These are phyloP conservation scores for Myodes glareolus DNA, from an alignment of 2,113 vertebrate genomes.

Conservation along the genomic window DNA sequence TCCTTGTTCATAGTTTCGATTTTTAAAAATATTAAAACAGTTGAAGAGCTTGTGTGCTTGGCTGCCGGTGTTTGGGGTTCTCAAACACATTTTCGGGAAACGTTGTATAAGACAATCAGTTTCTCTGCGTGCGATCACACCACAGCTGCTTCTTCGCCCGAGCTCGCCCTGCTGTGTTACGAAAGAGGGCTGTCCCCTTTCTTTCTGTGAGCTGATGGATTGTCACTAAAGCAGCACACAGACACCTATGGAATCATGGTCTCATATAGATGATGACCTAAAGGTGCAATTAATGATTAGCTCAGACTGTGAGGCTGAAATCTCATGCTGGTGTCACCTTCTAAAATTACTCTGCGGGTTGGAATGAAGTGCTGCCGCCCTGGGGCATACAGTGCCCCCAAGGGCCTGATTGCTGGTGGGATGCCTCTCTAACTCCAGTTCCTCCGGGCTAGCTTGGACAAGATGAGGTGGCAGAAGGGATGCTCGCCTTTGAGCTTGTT, in stretches of 20 bases:
- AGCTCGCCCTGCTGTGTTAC: not conserved
- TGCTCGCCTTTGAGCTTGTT: constrained; percentile 46
- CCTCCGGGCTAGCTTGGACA: constrained; percentile 4
- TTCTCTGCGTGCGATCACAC: not conserved
- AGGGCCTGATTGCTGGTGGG: constrained; percentile 5
- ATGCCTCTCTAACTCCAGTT: not conserved
- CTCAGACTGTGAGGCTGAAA: constrained; percentile 40
- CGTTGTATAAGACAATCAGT: not conserved
- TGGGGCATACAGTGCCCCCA: not conserved
- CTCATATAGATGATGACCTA: not conserved
- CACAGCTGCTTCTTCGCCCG: not conserved
- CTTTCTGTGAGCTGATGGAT: constrained; percentile 12
- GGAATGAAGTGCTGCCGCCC: constrained; percentile 47
- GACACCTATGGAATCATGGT: constrained; percentile 25
- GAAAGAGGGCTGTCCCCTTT: not conserved
- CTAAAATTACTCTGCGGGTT: constrained; percentile 59
- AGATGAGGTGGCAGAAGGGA: not conserved
- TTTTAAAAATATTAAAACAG: not conserved
- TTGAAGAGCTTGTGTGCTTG: constrained; percentile 18
- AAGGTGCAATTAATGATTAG: constrained; percentile 59
- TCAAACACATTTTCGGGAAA: not conserved
- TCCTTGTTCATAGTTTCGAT: constrained; percentile 1
- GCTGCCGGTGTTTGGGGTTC: not conserved
- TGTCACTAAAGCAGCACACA: not conserved
- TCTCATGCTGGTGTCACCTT: constrained; percentile 48